A percentile compares a stretch with the other conserved stretches of the same genome.
Conservation (phyloP, 2,888 invertebrate species). For the Patella pellucida region DNA sequence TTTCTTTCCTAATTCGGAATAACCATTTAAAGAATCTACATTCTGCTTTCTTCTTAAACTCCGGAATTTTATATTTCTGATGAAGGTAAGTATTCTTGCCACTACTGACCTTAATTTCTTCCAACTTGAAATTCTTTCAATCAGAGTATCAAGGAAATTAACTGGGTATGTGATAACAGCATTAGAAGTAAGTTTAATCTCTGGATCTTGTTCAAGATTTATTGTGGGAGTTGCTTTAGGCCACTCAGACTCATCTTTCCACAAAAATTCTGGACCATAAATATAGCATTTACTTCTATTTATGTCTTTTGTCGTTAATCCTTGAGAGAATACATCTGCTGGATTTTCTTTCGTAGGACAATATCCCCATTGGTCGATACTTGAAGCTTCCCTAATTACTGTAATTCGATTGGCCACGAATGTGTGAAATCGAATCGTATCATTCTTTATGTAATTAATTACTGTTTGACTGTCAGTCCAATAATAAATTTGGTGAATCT, state of each 20-base stretch:
- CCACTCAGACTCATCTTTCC: not conserved
- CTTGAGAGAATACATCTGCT: not conserved
- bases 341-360: not conserved
- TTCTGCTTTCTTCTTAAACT: too few species aligned
- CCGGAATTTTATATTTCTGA: too few species aligned
- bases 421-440: slow-evolving; percentile 14
- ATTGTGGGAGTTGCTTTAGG: not conserved
- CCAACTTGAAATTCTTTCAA: too few species aligned
- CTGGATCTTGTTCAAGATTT: not conserved
- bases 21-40: too few species aligned
- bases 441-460: slow-evolving; percentile 13
- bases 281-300: not conserved
- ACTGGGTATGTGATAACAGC: not conserved
- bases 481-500: too few species aligned
- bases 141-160: too few species aligned
- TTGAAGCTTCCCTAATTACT: slow-evolving; percentile 8
- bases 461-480: too few species aligned
- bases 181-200: slow-evolving; percentile 3
- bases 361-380: not conserved
- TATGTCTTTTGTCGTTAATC: not conserved
- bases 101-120: too few species aligned
- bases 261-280: not conserved
- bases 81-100: too few species aligned
- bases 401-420: slow-evolving; percentile 16
- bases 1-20: too few species aligned